Evolutionary conservation across 1,140 invertebrate species (phyloP), one percentile per base, ranked within the genome.

Genomic region (Oncopodura yosiiana): DNA sequence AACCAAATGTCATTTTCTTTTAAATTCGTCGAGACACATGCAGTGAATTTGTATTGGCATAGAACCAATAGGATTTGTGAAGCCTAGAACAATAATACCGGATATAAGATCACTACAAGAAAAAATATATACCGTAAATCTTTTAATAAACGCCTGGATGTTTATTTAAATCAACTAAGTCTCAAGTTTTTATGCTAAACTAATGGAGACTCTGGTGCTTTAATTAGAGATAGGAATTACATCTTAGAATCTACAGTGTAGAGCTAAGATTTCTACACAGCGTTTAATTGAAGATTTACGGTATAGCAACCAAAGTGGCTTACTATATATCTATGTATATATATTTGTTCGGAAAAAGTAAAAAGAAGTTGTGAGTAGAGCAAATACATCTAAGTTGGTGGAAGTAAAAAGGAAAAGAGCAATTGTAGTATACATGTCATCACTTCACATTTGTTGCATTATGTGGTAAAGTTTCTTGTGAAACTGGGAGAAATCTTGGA

Each of bases 351-450:
- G 32, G n/a, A 34, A 34, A 9, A 34, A 34, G 9, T n/a, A 34
- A 34, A n/a, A 34, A 11, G 32, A 9, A 34, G 32, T 34, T n/a
- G 9, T n/a, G n/a, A 34, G n/a, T 8, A 42, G 39, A 42, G 21
- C 16, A 21, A 27, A 19, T 24, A 21, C 4, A n/a, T 8, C 23
- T 45, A 5, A 11, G 21, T 9, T 45, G 9, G 16, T 42, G 14
- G 34, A 27, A 24, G 14, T 26, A 44, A 27, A 3, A 26, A 46
- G 34, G 26, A 49, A 44, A 50, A 53, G 56, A 53, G 56, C 56
- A 45, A 49, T 50, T 53, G 59, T 53, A 43, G 49, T 61, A 61
- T 58, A 58, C 38, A 39, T 61, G 55, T 61, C 60, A 61, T 49
- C 60, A 58, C 51, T 44, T 55, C 42, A 37, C 58, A 60, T 60